Evolutionary conservation across 2,113 vertebrate species (phyloP).

Genomic region (Capreolus pygargus): DNA sequence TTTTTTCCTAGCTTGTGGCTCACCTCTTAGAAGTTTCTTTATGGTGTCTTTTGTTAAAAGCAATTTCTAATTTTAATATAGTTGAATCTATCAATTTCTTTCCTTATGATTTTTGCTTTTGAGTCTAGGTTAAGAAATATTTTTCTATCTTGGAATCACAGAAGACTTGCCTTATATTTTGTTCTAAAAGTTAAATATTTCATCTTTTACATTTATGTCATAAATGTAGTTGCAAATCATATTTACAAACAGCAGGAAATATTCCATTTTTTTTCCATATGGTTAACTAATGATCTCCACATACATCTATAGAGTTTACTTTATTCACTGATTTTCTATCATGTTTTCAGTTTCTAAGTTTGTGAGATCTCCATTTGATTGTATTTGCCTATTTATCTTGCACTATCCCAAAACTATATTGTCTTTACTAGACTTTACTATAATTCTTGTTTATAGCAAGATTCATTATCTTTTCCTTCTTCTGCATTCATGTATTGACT

Average conservation of each 20-base stretch:
- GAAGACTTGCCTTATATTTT: neutral
- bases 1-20: neutral
- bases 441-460: neutral
- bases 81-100: neutral
- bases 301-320: neutral
- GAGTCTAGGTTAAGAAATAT: neutral
- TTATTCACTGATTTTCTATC: neutral
- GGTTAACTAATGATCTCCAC: neutral
- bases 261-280: neutral
- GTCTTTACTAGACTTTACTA: neutral
- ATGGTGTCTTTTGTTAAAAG: neutral
- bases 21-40: neutral
- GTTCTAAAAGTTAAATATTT: neutral
- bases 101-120: neutral
- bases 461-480: neutral
- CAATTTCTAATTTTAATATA: neutral
- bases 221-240: neutral
- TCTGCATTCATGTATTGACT: neutral
- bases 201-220: neutral
- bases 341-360: neutral
- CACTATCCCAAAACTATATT: neutral
- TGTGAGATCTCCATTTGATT: neutral
- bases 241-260: neutral
- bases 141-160: neutral
- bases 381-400: neutral